Percentiles rank a stretch among this genome's conserved stretches.
These are phyloP conservation scores for Malthinus flaveolus DNA, from an alignment of 2,888 invertebrate genomes.

Conservation along the genomic window DNA sequence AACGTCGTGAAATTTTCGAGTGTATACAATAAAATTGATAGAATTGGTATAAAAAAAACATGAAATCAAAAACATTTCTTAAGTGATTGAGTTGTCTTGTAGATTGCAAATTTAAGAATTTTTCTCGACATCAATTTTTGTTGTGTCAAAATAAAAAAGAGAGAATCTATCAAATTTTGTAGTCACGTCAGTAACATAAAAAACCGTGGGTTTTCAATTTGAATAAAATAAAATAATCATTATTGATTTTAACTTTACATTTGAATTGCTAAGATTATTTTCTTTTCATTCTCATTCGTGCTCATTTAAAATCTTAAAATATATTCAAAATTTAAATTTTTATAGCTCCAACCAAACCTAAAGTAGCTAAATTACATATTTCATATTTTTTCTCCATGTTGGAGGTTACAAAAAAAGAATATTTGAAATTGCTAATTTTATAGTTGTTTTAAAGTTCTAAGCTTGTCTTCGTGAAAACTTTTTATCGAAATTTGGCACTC, in stretches of 20 bases:
- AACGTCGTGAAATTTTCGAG: too few relatives aligned
- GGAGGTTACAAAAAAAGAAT: too few relatives aligned
- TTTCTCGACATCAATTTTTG: neutral
- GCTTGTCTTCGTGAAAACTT: neutral
- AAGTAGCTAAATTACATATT: too few relatives aligned
- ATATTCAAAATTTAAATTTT: conserved; percentile 11
- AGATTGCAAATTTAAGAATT: neutral
- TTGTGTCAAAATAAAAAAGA: neutral
- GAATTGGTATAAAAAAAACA: neutral
- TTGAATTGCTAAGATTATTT: conserved; percentile 16
- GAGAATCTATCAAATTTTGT: too few relatives aligned
- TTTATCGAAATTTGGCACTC: conserved; percentile 10
- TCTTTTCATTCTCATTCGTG: conserved; percentile 9
- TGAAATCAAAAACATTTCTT: neutral
- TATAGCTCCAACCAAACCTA: neutral
- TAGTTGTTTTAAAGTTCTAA: too few relatives aligned
- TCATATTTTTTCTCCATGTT: too few relatives aligned
- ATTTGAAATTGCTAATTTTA: too few relatives aligned
- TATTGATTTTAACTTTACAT: conserved; percentile 15
- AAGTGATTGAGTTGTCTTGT: conserved; percentile 3
- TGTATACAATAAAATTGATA: too few relatives aligned
- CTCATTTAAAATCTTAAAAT: conserved; percentile 10
- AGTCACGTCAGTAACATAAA: neutral
- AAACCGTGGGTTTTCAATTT: neutral
- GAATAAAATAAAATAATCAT: conserved; percentile 12